These are phyloP conservation scores for Heliconius cydno DNA, from an alignment of 2,888 invertebrate genomes.

Conservation along the genomic window DNA sequence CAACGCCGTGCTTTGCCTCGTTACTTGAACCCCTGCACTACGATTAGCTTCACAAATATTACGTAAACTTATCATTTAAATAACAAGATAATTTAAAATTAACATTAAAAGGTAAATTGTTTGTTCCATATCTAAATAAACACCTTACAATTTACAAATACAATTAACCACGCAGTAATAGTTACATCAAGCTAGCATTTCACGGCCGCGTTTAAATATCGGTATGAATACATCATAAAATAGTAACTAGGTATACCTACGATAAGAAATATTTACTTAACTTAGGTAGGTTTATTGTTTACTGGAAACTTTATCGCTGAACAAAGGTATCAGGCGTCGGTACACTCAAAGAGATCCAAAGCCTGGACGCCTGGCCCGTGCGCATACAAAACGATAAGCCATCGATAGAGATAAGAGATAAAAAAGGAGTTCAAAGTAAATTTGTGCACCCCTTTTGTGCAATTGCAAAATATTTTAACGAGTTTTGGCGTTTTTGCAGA, in stretches of 20 bases:
- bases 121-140: not conserved
- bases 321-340: constrained; percentile 59
- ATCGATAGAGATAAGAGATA: constrained; percentile 48
- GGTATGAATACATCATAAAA: constrained; percentile 40
- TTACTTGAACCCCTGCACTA: too few species aligned
- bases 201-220: constrained; percentile 35
- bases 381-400: constrained; percentile 57
- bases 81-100: not conserved
- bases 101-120: not conserved
- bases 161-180: not conserved
- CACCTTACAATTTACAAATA: not conserved
- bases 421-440: constrained; percentile 43
- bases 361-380: constrained; percentile 49
- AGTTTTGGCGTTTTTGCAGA: not conserved
- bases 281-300: constrained; percentile 44
- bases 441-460: constrained; percentile 34
- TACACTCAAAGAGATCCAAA: constrained; percentile 53
- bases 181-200: constrained; percentile 19
- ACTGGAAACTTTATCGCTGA: constrained; percentile 49
- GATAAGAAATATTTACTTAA: constrained; percentile 40
- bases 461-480: constrained; percentile 15
- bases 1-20: too few species aligned
- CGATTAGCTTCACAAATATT: not conserved
- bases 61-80: not conserved
- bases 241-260: constrained; percentile 30